Base-by-base conservation (phyloP, 2,888 invertebrate species). In the Pseudococcus jackbeardsleyi region DNA sequence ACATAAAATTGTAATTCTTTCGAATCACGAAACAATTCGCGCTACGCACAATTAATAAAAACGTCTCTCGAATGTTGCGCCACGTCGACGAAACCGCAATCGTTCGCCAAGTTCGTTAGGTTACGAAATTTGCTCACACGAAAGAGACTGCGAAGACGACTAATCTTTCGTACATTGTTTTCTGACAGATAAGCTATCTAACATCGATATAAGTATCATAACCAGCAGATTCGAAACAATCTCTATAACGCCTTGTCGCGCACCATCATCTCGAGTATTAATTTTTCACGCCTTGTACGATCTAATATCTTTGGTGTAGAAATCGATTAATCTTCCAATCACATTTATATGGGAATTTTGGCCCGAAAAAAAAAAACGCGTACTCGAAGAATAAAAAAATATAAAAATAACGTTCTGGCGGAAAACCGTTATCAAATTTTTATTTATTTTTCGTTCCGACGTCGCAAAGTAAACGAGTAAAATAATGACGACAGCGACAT, bases 301-400 rank as follows among this genome's bases (percentile, higher is more conserved):
- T 64, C 64, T 64, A 59, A 59, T 59, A 59, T 59, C n/a, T 17
- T n/a, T 5, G 42, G 42, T n/a, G 19, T 59, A 9, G 22, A 22
- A 64, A 64, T 64, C 64, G 19, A 64, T 64, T 64, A 64, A 64
- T 64, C 64, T 64, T 64, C 64, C 64, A 64, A 22, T 64, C 64
- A 64, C 9, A 22, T 64, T 64, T 22, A 64, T 64, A 59, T 50
- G 50, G 15, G 54, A 64, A 22, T 64, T 64, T 22, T 5, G 64
- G 9, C 64, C 19, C 12, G 17, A 54, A 59, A 59, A 7, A 59
- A 7, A 22, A 11, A 1, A 5, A 64, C 22, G 9, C 22, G 22
- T 19, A 19, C 19, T 19, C 11, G 6, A 59, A 59, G 19, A 19
- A 59, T 59, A 59, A 59, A 19, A 59, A 59, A 19, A 59, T 59